phyloP scores from a whole-genome alignment of 2,888 invertebrate species.

The Blastobasis adustella region DNA sequence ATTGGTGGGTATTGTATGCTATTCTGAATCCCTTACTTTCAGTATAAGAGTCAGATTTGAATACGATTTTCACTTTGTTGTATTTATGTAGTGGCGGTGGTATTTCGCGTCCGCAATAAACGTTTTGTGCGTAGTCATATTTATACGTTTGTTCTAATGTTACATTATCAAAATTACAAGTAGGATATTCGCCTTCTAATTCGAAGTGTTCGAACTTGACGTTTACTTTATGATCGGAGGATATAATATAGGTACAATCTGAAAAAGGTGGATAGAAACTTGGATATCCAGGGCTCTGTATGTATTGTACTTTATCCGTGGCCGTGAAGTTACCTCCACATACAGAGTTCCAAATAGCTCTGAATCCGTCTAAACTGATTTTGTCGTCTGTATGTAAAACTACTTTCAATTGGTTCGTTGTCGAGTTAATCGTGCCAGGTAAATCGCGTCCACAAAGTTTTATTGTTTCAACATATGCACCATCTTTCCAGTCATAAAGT shows the following conservation, averaged over 20 bases:
- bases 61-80: slow-evolving; percentile 54
- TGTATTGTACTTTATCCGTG: slow-evolving; percentile 51
- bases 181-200: slow-evolving; percentile 48
- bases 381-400: slow-evolving; percentile 81
- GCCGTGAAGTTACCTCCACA: slow-evolving; percentile 83
- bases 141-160: slow-evolving; percentile 41
- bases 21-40: slow-evolving; percentile 76
- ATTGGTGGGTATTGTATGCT: slow-evolving; percentile 75
- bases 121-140: slow-evolving; percentile 20
- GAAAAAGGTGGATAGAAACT: slow-evolving; percentile 71
- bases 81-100: slow-evolving; percentile 47
- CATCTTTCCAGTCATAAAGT: slow-evolving; percentile 74
- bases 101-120: slow-evolving; percentile 38
- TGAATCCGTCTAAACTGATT: slow-evolving; percentile 83
- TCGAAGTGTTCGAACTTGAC: slow-evolving; percentile 78
- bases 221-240: slow-evolving; percentile 50
- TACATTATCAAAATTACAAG: slow-evolving; percentile 71
- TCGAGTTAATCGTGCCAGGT: slow-evolving; percentile 75
- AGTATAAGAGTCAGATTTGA: slow-evolving; percentile 74
- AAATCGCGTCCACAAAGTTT: slow-evolving; percentile 81
- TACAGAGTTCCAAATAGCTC: slow-evolving; percentile 76
- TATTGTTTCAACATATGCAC: slow-evolving; percentile 68
- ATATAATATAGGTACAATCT: slow-evolving; percentile 80
- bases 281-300: slow-evolving; percentile 88
- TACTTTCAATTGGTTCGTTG: slow-evolving; percentile 78